These are phyloP conservation scores for Falco biarmicus DNA, from an alignment of 2,797 vertebrate genomes.

Conservation along the genomic window DNA sequence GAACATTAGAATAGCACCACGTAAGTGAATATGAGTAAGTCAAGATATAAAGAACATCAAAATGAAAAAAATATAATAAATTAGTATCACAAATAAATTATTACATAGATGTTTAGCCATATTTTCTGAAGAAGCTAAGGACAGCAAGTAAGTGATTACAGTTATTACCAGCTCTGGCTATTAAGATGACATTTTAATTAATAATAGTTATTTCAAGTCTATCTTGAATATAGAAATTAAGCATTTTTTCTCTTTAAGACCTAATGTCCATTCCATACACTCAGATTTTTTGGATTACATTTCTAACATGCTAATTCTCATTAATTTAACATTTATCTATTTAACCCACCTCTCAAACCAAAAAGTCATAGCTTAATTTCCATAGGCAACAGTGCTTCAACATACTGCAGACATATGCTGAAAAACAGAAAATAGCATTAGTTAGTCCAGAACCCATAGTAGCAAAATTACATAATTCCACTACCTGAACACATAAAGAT, in stretches of 20 bases:
- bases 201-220: not conserved
- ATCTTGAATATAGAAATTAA: not conserved
- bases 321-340: not conserved
- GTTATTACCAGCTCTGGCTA: not conserved
- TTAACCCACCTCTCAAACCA: not conserved
- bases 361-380: not conserved
- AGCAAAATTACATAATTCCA: not conserved
- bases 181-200: not conserved
- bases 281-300: not conserved
- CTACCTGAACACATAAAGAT: not conserved
- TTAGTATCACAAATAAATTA: not conserved
- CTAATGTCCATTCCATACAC: not conserved
- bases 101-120: not conserved
- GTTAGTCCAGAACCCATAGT: not conserved
- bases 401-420: not conserved
- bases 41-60: not conserved
- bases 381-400: not conserved
- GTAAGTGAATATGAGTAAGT: not conserved
- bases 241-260: not conserved
- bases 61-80: not conserved
- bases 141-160: not conserved
- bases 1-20: not conserved
- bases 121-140: conserved; percentile 15
- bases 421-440: not conserved
- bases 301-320: not conserved